Percentiles rank a stretch among this genome's conserved stretches.
Evolutionary conservation across 37 sponge, comb jelly and placozoan species (phyloP).

Genomic region (Axinella damicornis): DNA sequence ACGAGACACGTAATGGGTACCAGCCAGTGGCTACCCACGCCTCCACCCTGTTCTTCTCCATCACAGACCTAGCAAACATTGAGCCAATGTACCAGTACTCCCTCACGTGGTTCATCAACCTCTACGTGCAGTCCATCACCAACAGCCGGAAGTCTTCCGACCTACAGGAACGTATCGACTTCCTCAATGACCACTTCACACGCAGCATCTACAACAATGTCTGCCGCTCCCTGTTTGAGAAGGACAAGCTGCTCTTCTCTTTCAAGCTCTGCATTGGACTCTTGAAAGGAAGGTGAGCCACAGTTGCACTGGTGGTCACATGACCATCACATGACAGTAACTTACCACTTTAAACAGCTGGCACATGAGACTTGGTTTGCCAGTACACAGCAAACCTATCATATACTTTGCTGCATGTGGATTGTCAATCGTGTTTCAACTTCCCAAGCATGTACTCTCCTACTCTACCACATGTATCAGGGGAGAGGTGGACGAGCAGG

Average conservation of each 20-base stretch:
- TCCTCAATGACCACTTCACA: constrained; percentile 98
- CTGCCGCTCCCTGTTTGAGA: constrained; percentile 98
- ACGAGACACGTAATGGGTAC: constrained; percentile 96
- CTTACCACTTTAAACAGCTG: no score
- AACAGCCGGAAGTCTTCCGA: constrained; percentile 87
- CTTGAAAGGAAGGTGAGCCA: constrained; percentile 77
- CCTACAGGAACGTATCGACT: constrained; percentile 83
- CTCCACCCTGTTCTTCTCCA: constrained; percentile 97
- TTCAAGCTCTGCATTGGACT: constrained; percentile 91
- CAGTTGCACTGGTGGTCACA: no score
- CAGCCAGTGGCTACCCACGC: constrained; percentile 95
- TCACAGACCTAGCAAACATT: constrained; percentile 96
- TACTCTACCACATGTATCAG: no score
- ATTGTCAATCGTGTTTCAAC: no score
- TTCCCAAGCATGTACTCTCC: no score
- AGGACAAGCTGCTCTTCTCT: constrained; percentile 98
- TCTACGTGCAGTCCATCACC: constrained; percentile 94
- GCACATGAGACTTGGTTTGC: no score
- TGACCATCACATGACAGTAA: no score
- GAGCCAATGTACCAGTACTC: constrained; percentile 99
- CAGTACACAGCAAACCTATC: no score
- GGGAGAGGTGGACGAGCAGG: constrained; percentile 89
- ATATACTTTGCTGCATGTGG: no score
- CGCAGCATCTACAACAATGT: constrained; percentile 97
- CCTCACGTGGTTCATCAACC: constrained; percentile 96